Percentiles rank a stretch among this genome's conserved stretches.
phyloP scores from a whole-genome alignment of 2,797 vertebrate species.

The Pelobates cultripes region DNA sequence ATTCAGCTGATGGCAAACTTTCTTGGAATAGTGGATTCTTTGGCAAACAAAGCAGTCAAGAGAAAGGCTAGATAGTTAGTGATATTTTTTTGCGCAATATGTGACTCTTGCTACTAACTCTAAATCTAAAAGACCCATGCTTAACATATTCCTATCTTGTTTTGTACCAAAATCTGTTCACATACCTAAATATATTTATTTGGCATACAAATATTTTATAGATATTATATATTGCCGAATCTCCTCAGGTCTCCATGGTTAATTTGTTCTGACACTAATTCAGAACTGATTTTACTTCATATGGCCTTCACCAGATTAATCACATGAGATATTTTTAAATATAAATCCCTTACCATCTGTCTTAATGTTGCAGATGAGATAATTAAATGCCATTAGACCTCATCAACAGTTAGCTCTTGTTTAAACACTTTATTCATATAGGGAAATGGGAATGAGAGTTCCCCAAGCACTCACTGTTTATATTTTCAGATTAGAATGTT shows the following conservation, averaged over 20 bases:
- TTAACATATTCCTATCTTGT: no score
- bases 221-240: conserved; percentile 50
- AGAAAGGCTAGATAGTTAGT: no score
- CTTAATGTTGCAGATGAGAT: conserved; percentile 76
- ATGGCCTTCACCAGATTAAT: conserved; percentile 69
- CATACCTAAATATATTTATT: not conserved
- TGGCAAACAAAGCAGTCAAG: no score
- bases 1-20: no score
- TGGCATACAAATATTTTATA: conserved; percentile 44
- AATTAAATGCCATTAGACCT: conserved; percentile 77
- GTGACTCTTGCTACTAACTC: no score
- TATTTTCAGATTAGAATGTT: conserved; percentile 51
- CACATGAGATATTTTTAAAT: conserved; percentile 72
- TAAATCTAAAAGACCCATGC: no score
- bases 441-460: conserved; percentile 65
- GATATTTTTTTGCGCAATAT: no score
- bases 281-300: conserved; percentile 64
- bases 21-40: no score
- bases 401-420: conserved; percentile 75
- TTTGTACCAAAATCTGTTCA: not conserved
- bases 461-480: conserved; percentile 41
- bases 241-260: conserved; percentile 64
- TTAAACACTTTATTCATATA: conserved; percentile 72
- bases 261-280: conserved; percentile 68
- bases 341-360: conserved; percentile 78